Evolutionary conservation across 2,113 vertebrate genomes (phyloP), one percentile per base, ranked within the genome.

Genomic region (Sphaerodactylus townsendi): DNA sequence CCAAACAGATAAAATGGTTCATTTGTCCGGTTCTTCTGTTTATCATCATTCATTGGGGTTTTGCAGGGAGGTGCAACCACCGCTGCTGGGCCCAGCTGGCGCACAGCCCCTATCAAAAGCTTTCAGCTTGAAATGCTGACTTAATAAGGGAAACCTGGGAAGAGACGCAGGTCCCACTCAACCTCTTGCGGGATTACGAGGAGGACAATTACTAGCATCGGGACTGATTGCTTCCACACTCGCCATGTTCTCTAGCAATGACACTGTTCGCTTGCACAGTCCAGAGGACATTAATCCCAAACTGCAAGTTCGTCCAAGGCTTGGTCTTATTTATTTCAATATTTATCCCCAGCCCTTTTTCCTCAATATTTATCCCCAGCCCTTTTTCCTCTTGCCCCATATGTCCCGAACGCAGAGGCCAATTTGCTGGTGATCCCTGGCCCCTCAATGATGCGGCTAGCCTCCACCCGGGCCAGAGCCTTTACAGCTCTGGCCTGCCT

Each of bases 11-110:
- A 79, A 90, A 92, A 91, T 35, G 46, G 10, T 90, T 91, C 48
- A 82, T 89, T 92, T 90, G 76, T 72, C 71, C 44, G 50, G 77
- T 88, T 89, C 79, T 85, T 85, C 71, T 66, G 19, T 87, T 92
- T 83, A 86, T 84, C 68, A 19, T 50, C 79, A 86, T 46, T 44
- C 28, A 84, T 86, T 82, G 41, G 44, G 68, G 86, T 90, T 91
- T 84, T 85, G 81, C 3, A 68, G 17, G 15, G 41, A 81, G 28
- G 75, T 86, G 66, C 33, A 48, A 89, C 74, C 56, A 19, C n/a
- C 53, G n/a, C 25, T 81, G 81, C 66, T 84, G 79, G 86, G 72
- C 64, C 78, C 89, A 35, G 50, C 5, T 90, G 44, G 46, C 7
- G 2, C 65, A 78, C 75, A 50, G 28, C 1, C 81, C 71, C 28